Evolutionary conservation across 2,113 vertebrate genomes (phyloP), one percentile per base, ranked within the genome.

Genomic region (Xenotilapia leptura): DNA sequence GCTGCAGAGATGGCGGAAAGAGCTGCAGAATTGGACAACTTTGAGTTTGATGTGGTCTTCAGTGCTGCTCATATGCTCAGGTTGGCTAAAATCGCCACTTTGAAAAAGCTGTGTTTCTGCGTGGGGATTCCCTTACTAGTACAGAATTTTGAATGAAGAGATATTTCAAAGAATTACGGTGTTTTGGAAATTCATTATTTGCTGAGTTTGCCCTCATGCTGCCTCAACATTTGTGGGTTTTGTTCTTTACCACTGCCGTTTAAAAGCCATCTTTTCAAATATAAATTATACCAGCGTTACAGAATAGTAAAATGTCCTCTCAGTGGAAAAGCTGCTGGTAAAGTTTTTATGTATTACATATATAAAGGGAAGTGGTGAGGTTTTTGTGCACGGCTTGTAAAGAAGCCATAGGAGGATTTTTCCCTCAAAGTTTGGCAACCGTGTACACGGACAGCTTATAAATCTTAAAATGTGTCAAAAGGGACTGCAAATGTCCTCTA

Each of bases 1-100:
- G 98, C 98, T 6, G 98, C 98, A 4, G 97, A 97, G 94, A 99
- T 99, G 98, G 98, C 98, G 8, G 97, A 98, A 93, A 97, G 96
- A 90, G 98, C 98, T 0, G 98, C 98, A 12, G 97, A 98, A 84
- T 93, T 99, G 42, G 98, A 99, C 94, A 96, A 95, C 89, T 95
- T 84, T 0, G 98, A 99, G 90, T 99, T 99, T 75, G 98, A 99
- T 26, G 97, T 99, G 85, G 98, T 99, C 90, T 99, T 99, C 96
- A 99, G 97, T 19, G 98, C 98, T 68, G 98, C 98, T 26, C 98
- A 99, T 92, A 99, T 99, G 98, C 98, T 99, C 93, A 97, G 98
- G 98, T 99, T 84, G 80, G 96, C 93, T 73, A 14, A 92, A 33
- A 81, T n/a, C 11, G 13, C 82, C n/a, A 26, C 26, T 47, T 75